These are phyloP conservation scores for Chunga burmeisteri DNA, from an alignment of 2,113 vertebrate species.

Conservation along the genomic window DNA sequence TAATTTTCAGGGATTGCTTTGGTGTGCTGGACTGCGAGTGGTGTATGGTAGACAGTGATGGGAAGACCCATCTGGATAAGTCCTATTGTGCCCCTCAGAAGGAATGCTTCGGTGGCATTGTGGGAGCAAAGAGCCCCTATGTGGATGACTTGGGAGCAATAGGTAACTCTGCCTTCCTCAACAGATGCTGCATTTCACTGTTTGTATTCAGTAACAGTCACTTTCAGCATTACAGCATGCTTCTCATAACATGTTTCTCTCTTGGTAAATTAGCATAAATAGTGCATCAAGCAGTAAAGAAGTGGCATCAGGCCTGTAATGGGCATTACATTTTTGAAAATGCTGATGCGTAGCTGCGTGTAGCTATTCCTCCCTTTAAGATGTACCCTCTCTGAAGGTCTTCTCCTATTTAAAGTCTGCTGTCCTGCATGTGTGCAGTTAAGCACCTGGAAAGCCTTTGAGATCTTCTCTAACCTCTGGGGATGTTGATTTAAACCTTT, in stretches of 20 bases:
- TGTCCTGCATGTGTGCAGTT: rapidly evolving
- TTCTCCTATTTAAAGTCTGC: neutral
- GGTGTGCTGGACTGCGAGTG: slow-evolving; percentile 97
- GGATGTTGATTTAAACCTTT: neutral
- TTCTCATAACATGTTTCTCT: rapidly evolving
- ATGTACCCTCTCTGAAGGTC: neutral
- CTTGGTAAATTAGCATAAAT: neutral
- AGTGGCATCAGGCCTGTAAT: neutral
- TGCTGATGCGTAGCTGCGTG: neutral
- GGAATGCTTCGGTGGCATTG: slow-evolving; percentile 96
- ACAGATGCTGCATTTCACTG: neutral
- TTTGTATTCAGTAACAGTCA: rapidly evolving
- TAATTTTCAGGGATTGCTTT: slow-evolving; percentile 87
- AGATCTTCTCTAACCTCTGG: neutral
- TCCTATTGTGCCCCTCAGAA: slow-evolving; percentile 97
- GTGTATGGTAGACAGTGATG: slow-evolving; percentile 97
- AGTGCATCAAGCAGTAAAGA: neutral
- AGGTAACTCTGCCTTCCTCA: slow-evolving; percentile 72
- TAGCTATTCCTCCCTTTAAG: neutral
- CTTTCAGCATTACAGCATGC: no score
- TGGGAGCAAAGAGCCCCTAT: slow-evolving; percentile 96
- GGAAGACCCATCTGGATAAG: slow-evolving; percentile 93
- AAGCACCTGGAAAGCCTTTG: neutral
- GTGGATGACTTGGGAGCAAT: slow-evolving; percentile 88
- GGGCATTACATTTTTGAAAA: neutral